Conservation (phyloP, 2,888 invertebrate species). For the Gasteruption jaculator region DNA sequence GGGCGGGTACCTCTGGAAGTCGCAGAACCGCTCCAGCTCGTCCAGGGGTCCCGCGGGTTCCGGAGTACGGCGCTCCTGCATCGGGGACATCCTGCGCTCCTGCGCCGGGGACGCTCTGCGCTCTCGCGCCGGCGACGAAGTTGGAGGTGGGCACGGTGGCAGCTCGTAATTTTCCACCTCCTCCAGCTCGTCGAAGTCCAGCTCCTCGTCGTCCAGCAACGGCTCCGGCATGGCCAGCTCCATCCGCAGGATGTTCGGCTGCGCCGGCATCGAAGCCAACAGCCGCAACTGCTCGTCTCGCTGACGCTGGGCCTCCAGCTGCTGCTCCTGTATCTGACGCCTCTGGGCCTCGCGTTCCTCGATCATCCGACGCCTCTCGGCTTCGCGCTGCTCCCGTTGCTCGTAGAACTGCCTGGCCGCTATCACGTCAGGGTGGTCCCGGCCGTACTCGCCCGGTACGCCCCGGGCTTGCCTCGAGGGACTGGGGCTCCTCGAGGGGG, state of each 20-base stretch:
- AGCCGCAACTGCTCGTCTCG: too few relatives aligned
- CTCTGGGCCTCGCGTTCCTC: constrained; percentile 3
- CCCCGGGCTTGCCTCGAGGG: neutral
- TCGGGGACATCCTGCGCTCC: too few relatives aligned
- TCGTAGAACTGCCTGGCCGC: constrained; percentile 34
- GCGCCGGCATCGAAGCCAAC: too few relatives aligned
- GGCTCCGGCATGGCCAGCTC: constrained; percentile 9
- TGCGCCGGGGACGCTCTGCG: too few relatives aligned
- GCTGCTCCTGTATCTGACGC: too few relatives aligned
- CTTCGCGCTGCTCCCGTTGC: constrained; percentile 15
- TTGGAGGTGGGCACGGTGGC: too few relatives aligned
- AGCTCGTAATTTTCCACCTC: too few relatives aligned
- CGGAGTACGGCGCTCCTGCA: neutral
- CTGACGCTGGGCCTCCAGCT: too few relatives aligned
- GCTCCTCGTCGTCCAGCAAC: constrained; percentile 16
- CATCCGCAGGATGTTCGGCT: too few relatives aligned
- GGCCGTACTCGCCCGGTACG: constrained; percentile 24
- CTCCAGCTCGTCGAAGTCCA: too few relatives aligned
- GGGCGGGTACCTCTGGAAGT: constrained; percentile 29
- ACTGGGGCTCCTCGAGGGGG: neutral
- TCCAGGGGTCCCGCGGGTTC: too few relatives aligned
- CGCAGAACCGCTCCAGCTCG: constrained; percentile 35
- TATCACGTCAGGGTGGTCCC: constrained; percentile 31
- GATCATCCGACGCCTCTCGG: constrained; percentile 15
- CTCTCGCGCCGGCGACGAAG: too few relatives aligned